phyloP scores from a whole-genome alignment of 2,113 vertebrate species.

The Alaudala cheleensis region DNA sequence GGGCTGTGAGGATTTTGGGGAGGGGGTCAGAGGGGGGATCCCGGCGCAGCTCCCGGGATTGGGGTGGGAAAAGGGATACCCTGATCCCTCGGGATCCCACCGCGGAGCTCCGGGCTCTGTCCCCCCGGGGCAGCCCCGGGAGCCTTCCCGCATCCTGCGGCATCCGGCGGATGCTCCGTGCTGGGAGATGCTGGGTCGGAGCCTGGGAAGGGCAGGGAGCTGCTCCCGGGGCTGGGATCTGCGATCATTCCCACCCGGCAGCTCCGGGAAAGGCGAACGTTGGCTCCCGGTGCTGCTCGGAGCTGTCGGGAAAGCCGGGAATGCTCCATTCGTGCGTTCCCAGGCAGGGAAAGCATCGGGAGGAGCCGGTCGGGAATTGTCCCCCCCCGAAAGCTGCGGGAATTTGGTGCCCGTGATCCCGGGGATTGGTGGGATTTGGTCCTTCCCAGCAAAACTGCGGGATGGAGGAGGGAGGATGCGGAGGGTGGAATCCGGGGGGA shows the following conservation, averaged over 20 bases:
- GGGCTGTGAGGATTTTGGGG: neutral
- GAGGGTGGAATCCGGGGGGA: accelerated
- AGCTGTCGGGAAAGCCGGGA: neutral
- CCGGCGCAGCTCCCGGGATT: neutral
- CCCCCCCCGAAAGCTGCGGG: neutral
- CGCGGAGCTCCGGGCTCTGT: neutral
- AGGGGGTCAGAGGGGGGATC: neutral
- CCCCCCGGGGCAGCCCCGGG: neutral
- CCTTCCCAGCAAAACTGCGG: accelerated
- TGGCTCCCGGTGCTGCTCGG: neutral
- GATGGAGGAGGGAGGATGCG: accelerated
- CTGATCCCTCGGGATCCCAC: neutral
- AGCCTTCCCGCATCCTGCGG: neutral
- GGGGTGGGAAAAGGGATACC: neutral
- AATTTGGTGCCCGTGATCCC: accelerated
- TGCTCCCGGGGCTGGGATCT: neutral
- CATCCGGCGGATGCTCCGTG: neutral
- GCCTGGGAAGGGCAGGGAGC: neutral
- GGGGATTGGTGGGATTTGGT: neutral
- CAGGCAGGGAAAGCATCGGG: accelerated
- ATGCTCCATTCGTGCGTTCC: accelerated
- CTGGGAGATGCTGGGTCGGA: neutral
- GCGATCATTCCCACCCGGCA: accelerated
- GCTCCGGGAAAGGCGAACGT: neutral
- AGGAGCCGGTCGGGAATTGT: neutral